phyloP scores from a whole-genome alignment of 2,113 vertebrate genomes.

The Cairina moschata region DNA sequence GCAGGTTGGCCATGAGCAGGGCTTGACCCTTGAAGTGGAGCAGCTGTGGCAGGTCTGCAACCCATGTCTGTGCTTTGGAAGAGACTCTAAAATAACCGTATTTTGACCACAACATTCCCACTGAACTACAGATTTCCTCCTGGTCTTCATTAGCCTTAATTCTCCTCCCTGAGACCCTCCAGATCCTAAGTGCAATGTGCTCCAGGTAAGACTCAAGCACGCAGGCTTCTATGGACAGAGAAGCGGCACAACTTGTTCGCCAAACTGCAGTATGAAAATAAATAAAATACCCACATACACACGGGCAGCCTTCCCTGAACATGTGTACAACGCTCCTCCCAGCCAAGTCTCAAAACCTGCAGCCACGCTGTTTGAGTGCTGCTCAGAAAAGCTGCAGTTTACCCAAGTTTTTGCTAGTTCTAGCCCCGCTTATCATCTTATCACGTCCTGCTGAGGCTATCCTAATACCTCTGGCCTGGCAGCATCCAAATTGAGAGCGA shows the following conservation, averaged over 20 bases:
- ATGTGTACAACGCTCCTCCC: rapidly evolving
- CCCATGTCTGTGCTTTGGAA: neutral
- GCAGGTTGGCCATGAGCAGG: neutral
- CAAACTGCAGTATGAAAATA: neutral
- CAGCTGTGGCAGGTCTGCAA: neutral
- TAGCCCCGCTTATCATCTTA: neutral
- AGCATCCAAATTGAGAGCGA: neutral
- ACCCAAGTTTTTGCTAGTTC: neutral
- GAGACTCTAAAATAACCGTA: neutral
- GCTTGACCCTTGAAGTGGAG: neutral
- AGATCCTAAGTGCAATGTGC: rapidly evolving
- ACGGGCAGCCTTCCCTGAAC: neutral
- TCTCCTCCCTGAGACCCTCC: neutral
- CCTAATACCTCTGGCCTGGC: neutral
- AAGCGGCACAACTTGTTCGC: conserved; percentile 7
- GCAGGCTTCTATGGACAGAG: neutral
- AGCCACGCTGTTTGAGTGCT: neutral
- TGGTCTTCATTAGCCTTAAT: neutral
- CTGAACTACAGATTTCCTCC: neutral
- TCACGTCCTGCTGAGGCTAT: neutral
- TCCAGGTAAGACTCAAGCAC: neutral
- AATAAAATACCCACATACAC: neutral
- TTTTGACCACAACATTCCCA: neutral
- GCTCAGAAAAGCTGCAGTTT: neutral
- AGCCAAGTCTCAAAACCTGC: neutral